These are phyloP conservation scores for Lepetodrilus schrolli DNA, from an alignment of 2,888 invertebrate genomes.

Conservation along the genomic window DNA sequence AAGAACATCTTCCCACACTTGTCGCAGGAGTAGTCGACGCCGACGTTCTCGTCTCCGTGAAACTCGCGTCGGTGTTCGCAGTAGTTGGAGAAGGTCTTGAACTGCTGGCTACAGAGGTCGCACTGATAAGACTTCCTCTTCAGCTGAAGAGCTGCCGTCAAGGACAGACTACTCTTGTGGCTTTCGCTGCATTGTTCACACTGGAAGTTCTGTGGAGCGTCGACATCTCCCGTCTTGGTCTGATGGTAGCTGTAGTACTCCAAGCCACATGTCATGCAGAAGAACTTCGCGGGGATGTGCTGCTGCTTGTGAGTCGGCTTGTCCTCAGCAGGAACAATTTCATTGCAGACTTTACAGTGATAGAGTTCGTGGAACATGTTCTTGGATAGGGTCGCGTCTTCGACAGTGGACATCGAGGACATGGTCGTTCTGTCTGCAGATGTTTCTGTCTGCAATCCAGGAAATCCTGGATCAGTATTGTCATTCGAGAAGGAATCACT, in stretches of 20 bases:
- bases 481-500: background rate
- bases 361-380: slow-evolving; percentile 60
- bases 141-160: background rate
- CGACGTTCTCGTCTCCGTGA: slow-evolving; percentile 43
- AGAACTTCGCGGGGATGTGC: slow-evolving; percentile 44
- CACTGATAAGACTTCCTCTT: slow-evolving; percentile 33
- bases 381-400: slow-evolving; percentile 26
- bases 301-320: slow-evolving; percentile 53
- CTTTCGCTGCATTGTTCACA: slow-evolving; percentile 10
- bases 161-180: background rate
- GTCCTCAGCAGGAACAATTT: slow-evolving; percentile 55
- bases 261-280: slow-evolving; percentile 47
- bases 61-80: slow-evolving; percentile 49
- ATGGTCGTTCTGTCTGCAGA: background rate
- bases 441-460: background rate
- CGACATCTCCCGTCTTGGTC: background rate
- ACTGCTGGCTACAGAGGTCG: slow-evolving; percentile 52
- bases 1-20: slow-evolving; percentile 46
- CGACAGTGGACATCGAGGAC: background rate
- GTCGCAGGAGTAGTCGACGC: slow-evolving; percentile 46
- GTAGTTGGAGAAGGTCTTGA: slow-evolving; percentile 49
- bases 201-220: slow-evolving; percentile 18
- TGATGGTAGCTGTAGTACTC: slow-evolving; percentile 28
- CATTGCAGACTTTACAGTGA: slow-evolving; percentile 63
- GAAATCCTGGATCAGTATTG: background rate